Base-by-base conservation (phyloP, 2,797 vertebrate genomes). In the Acanthis flammea region DNA sequence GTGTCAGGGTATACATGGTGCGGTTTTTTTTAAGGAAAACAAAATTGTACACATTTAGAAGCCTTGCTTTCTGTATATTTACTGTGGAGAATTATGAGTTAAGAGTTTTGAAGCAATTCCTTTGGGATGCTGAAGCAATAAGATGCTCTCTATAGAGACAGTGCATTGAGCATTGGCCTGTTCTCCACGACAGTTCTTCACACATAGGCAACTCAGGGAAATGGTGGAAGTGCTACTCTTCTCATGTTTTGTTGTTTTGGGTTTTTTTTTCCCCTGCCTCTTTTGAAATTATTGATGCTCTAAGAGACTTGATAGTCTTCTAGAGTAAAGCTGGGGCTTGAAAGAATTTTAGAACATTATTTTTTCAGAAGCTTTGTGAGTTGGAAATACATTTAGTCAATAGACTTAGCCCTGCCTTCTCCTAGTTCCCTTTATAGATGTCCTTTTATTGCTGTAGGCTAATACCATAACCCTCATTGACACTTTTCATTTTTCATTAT, bases 1-100 rank as follows among this genome's bases (percentile, higher is more conserved):
- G 17, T 63, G 15, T 72, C 17, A 2, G 48, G n/a, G 19, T 70
- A 8, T 71, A 61, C 0, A 0, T n/a, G 47, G 10, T 53, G 24
- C 1, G 2, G 28, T 68, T 44, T 63, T 70, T 63, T 70, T 82
- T 30, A 30, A 12, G 15, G 19, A 6, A 42, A 47, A 51, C 42
- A 33, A 28, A 31, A 22, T 16, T 13, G 4, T 24, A 13, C 5
- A 2, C 3, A 2, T 66, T 75, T 39, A 75, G 47, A 57, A 86
- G 16, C 47, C 33, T 72, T 75, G 68, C 24, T 58, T 88, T 62
- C 41, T 16, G 1, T 48, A 15, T 70, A 2, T 27, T 77, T 80
- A 51, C 23, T 68, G 21, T 9, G 58, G 55, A 68, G 33, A 51
- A 58, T 45, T 77, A 25, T 21, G 53, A 53, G 39, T 47, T 41